Percentiles rank a stretch among this genome's conserved stretches.
Conservation (phyloP, 1,140 invertebrate species). For the Theocolax elegans region DNA sequence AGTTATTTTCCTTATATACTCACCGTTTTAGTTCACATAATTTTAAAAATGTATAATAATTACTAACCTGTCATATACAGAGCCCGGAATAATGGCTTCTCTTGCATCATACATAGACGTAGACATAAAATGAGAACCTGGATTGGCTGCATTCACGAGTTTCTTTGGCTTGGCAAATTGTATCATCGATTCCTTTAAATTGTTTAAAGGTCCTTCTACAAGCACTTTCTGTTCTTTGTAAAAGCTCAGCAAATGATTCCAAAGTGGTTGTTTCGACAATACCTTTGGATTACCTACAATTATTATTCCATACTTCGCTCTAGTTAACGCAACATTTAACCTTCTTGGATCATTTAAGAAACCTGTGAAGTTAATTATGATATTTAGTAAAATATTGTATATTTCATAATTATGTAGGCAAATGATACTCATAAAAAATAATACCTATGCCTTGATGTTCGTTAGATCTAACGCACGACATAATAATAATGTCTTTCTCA, state of each 20-base stretch:
- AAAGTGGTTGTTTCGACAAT: conserved; percentile 95
- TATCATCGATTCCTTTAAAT: conserved; percentile 96
- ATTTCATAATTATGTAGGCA: not conserved
- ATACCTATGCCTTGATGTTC: conserved; percentile 91
- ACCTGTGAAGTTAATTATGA: conserved; percentile 59
- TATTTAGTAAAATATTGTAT: not conserved
- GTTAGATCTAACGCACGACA: conserved; percentile 95
- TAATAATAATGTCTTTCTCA: conserved; percentile 99
- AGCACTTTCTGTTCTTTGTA: conserved; percentile 98
- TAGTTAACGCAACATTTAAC: conserved; percentile 96
- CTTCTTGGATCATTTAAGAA: conserved; percentile 98
- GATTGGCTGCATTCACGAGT: conserved; percentile 92
- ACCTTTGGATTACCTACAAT: conserved; percentile 99
- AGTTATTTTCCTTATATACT: not conserved
- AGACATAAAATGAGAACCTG: conserved; percentile 96
- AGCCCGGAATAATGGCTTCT: conserved; percentile 88
- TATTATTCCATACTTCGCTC: conserved; percentile 98
- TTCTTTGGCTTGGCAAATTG: conserved; percentile 98
- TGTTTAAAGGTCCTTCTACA: conserved; percentile 97
- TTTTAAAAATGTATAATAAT: not conserved
- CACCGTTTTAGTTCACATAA: no score
- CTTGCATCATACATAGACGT: conserved; percentile 93
- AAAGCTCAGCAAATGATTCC: conserved; percentile 97
- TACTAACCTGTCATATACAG: conserved; percentile 75
- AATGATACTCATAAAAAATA: no score